A percentile compares a stretch with the other conserved stretches of the same genome.
These are phyloP conservation scores for Aricia artaxerxes DNA, from an alignment of 2,888 invertebrate species.

Conservation along the genomic window DNA sequence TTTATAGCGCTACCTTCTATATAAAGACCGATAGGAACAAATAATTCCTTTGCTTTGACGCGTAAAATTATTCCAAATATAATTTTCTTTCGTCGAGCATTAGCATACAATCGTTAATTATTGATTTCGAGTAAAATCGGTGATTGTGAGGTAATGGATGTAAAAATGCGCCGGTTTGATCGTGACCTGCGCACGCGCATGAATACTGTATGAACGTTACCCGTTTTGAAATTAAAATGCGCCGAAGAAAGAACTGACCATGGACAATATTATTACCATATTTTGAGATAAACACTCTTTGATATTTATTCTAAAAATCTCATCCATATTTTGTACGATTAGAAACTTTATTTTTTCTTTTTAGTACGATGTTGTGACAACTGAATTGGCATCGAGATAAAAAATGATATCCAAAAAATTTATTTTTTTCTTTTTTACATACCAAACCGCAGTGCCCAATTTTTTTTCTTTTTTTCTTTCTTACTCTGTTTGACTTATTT, in stretches of 20 bases:
- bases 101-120: constrained; percentile 34
- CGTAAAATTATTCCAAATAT: neutral
- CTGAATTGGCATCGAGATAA: too few species aligned
- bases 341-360: neutral
- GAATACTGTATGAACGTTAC: constrained; percentile 66
- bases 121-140: constrained; percentile 44
- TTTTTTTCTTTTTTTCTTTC: neutral
- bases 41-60: neutral
- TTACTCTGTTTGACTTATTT: neutral
- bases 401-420: neutral
- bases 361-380: too few species aligned
- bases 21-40: neutral
- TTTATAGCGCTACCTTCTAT: constrained; percentile 66
- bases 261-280: constrained; percentile 31
- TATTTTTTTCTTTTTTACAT: too few species aligned
- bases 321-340: neutral
- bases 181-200: constrained; percentile 73
- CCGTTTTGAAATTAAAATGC: constrained; percentile 47
- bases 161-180: constrained; percentile 77
- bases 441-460: neutral
- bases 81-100: constrained; percentile 32
- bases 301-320: neutral
- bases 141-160: constrained; percentile 61
- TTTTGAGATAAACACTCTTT: constrained; percentile 25
- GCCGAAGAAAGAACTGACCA: constrained; percentile 37